Evolutionary conservation across 2,888 invertebrate genomes (phyloP), one percentile per base, ranked within the genome.

Genomic region (Bembecia ichneumoniformis): DNA sequence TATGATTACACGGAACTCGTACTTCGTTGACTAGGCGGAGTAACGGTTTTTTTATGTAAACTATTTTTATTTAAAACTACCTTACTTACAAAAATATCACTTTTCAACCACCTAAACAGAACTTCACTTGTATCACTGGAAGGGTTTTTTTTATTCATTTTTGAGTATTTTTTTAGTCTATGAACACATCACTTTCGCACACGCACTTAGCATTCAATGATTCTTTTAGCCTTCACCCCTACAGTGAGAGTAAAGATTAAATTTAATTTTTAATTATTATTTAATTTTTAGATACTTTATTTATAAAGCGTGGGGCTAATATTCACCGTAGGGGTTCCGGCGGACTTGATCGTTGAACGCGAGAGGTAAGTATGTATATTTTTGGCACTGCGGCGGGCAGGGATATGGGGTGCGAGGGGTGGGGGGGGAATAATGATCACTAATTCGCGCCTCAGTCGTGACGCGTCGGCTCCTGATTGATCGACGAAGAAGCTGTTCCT

Each of bases 1-100:
- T 35, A 15, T 51, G 43, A 44, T 43, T 28, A 28, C 28, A 43
- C 56, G 52, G 60, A 62, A 64, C 74, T 74, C 75, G 70, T 69
- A 71, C 69, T 69, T 74, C 74, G 72, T 77, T 79, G 82, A 83
- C 83, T 84, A 84, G 84, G 82, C 83, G 82, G 82, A 77, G 74
- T 71, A 71, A 71, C 74, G 71, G 70, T 58, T 53, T 63, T 57
- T 51, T 60, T 47, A 47, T 52, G 5, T 16, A 43, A 11, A 48
- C 43, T 48, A 16, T 15, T 20, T 46, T 28, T 48, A 35, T 58
- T 55, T 53, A 47, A 47, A 46, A 49, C 48, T 49, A 49, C 50
- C 53, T 56, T 55, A 61, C 48, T 57, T 56, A 58, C 63, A 68
- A 72, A 75, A 81, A 81, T 84, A 84, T 84, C 83, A 84, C 84